Evolutionary conservation across 2,797 vertebrate genomes (phyloP).

Genomic region (Picus viridis): DNA sequence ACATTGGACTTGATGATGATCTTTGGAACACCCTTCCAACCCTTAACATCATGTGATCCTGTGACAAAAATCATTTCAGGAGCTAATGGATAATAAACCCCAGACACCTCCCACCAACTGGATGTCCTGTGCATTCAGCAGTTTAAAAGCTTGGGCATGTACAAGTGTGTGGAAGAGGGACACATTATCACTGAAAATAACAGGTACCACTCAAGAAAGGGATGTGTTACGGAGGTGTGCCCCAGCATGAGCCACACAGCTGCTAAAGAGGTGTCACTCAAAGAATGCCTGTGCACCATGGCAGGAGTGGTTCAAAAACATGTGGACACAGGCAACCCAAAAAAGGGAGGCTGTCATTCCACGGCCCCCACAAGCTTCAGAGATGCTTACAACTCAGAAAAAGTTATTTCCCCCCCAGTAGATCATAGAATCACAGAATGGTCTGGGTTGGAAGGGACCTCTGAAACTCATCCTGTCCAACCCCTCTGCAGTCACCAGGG

Average conservation of each 20-base stretch:
- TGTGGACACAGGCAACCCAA: not conserved
- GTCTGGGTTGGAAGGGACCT: too few species aligned
- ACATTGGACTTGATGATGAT: too few species aligned
- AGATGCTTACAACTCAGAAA: not conserved
- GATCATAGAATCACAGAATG: not conserved
- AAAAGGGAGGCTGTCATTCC: not conserved
- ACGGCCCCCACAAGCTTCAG: accelerated
- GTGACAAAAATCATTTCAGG: not conserved
- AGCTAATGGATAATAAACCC: not conserved
- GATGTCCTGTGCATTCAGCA: not conserved
- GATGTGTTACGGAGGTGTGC: not conserved
- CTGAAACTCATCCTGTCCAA: too few species aligned
- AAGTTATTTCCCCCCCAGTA: not conserved
- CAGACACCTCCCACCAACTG: not conserved
- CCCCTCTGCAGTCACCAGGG: too few species aligned
- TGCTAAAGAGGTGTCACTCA: not conserved
- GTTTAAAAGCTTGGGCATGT: not conserved
- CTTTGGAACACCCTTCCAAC: too few species aligned
- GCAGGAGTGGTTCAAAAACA: not conserved
- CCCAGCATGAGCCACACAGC: not conserved
- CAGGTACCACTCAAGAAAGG: not conserved
- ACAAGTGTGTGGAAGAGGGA: not conserved
- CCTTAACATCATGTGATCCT: too few species aligned
- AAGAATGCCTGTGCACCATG: not conserved
- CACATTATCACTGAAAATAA: not conserved